Evolutionary conservation across 2,797 vertebrate genomes (phyloP), one percentile per base, ranked within the genome.

Genomic region (Orientallactaga sibirica): DNA sequence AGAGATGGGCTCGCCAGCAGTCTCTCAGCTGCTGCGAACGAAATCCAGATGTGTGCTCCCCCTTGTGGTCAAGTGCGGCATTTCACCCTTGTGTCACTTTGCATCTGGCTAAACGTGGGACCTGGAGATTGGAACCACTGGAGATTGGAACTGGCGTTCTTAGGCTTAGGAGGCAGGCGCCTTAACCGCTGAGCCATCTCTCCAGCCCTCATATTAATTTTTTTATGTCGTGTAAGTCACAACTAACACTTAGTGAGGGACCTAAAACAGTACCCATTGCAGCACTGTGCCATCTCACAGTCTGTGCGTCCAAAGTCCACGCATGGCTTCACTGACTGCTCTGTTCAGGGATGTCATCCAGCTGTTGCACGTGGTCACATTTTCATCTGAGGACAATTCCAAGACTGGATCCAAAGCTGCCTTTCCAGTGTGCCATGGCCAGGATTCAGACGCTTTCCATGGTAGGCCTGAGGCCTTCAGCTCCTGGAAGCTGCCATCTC

Each of bases 401-500:
- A 82, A 55, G n/a, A 41, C 11, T n/a, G 14, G 43, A 58, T 71
- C 10, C 25, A 78, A 43, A 16, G 33, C 2, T 68, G 55, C n/a
- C 66, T 87, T 92, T 25, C 22, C 16, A 73, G n/a, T 88, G 18
- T 27, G 6, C 43, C 33, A 19, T 4, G 52, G 48, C 67, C 43
- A 87, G 66, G 68, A 73, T 82, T 87, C 79, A 84, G 61, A 74
- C n/a, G 64, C 5, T 2, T 52, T 18, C 14, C 37, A 27, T 43
- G 74, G 29, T 8, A 90, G 19, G n/a, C 48, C 2, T 66, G 48
- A 66, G 61, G 41, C 22, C 25, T 15, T 71, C 64, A 37, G 29
- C 9, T 15, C 2, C 4, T 0, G n/a, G 52, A 81, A 2, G 1
- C 77, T 79, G 15, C 15, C 4, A 2, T 3, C 27, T 22, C 5